Conservation (phyloP, 1,140 invertebrate species). For the Diploscapter pachys region DNA sequence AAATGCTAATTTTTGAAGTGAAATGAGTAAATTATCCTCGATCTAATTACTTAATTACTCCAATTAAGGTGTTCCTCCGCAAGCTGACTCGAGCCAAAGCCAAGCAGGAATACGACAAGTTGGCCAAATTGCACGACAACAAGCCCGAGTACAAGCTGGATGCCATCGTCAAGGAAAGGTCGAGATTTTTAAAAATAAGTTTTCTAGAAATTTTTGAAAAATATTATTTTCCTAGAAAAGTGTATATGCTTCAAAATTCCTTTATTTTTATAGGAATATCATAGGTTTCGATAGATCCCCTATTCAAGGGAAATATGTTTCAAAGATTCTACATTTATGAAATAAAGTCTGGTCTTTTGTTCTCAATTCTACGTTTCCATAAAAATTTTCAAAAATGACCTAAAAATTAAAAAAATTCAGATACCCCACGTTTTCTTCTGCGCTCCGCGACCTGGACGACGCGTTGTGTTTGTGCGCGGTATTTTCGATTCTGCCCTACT, state of each 20-base stretch:
- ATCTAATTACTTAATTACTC: background rate
- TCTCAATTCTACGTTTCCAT: background rate
- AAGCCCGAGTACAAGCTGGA: slow-evolving; percentile 84
- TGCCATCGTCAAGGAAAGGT: slow-evolving; percentile 85
- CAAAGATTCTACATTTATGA: background rate
- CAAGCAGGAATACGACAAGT: slow-evolving; percentile 73
- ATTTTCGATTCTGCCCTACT: slow-evolving; percentile 88
- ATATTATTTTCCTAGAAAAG: slow-evolving; percentile 23
- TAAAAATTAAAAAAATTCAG: slow-evolving; percentile 53
- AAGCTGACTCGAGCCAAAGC: slow-evolving; percentile 74
- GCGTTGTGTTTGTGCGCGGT: slow-evolving; percentile 88
- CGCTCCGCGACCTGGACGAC: slow-evolving; percentile 91
- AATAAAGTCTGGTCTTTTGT: background rate
- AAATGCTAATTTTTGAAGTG: too few species aligned
- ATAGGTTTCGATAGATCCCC: too few species aligned
- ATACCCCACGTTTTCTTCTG: slow-evolving; percentile 95
- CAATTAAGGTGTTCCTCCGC: slow-evolving; percentile 65
- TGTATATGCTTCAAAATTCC: slow-evolving; percentile 4
- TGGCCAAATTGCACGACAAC: slow-evolving; percentile 73
- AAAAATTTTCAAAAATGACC: slow-evolving; percentile 27
- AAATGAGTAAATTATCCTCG: too few species aligned
- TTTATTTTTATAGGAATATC: too few species aligned
- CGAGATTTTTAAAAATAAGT: slow-evolving; percentile 15
- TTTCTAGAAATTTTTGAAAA: background rate
- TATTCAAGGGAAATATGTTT: too few species aligned